phyloP scores from a whole-genome alignment of 2,888 invertebrate species.

The Drosophila mettleri region DNA sequence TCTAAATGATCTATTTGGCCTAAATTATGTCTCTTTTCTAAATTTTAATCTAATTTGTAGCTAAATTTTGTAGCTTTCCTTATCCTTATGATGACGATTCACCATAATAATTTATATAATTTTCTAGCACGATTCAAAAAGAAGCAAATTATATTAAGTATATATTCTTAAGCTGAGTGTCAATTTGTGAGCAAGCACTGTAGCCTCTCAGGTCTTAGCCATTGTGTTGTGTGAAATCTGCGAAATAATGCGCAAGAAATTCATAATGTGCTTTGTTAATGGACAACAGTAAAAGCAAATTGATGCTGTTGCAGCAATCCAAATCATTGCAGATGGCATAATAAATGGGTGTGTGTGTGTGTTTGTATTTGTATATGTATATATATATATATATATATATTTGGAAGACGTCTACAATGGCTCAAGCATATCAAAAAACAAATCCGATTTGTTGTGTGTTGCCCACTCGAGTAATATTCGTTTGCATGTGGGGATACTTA shows the following conservation, averaged over 20 bases:
- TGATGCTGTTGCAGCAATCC: slow-evolving; percentile 2
- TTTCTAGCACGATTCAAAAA: neutral
- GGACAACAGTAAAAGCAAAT: neutral
- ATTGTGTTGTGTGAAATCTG: neutral
- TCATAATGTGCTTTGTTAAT: neutral
- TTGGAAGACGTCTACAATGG: slow-evolving; percentile 14
- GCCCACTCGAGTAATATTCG: slow-evolving; percentile 15
- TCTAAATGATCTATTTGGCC: neutral
- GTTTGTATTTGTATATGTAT: neutral
- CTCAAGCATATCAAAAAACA: slow-evolving; percentile 45
- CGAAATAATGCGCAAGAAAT: neutral
- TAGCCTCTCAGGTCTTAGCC: too few species aligned
- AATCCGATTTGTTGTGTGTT: slow-evolving; percentile 42
- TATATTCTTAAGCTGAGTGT: neutral
- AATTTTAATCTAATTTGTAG: too few species aligned
- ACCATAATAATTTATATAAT: neutral
- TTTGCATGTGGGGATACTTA: neutral
- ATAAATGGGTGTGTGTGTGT: neutral
- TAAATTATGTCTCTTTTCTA: too few species aligned
- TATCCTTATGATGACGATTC: too few species aligned
- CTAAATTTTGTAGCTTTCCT: too few species aligned
- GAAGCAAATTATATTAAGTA: too few species aligned
- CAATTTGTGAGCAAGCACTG: neutral
- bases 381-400: slow-evolving; percentile 1
- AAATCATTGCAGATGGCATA: slow-evolving; percentile 19